Base-by-base conservation (phyloP, 2,797 vertebrate species). In the Carapus acus region DNA sequence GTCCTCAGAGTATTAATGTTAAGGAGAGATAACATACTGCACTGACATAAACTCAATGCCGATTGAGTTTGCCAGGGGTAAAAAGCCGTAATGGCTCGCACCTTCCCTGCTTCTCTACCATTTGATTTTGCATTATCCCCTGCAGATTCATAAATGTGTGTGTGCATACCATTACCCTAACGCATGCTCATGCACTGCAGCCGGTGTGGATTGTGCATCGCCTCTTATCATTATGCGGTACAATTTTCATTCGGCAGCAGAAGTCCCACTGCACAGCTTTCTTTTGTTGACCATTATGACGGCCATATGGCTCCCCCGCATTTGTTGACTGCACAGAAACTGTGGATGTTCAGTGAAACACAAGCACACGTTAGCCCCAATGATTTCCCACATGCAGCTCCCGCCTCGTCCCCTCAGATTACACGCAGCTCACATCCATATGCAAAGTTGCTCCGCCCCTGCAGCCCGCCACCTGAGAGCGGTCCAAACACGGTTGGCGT, bases 321-420 rank as follows among this genome's bases (percentile, higher is more conserved):
- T 67, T 69, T 65, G 53, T 40, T 50, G 58, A 70, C 71, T 68
- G 68, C 58, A 46, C 36, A 49, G 52, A 68, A 72, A 76, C 54
- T 64, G 64, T 52, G 37, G 43, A 48, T 76, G 67, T 64, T 62
- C 74, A 75, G 55, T 62, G 71, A 69, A 69, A 81, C 71, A 72
- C 57, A 79, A 81, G 73, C 68, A 58, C 62, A 77, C 73, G 54
- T 73, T 81, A 68, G 71, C 54, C 64, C 70, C 75, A 82, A 82
- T 81, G 75, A 79, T 82, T 66, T 68, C 51, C 63, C 53, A 42
- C 19, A n/a, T n/a, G 45, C 65, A 43, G 69, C 52, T 43, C 54
- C 62, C 69, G 5, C 51, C 36, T 53, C 58, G 74, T 80, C 75
- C 73, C 67, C 60, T 60, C 64, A 58, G 63, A 76, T 77, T 76